Percentiles rank a stretch among this genome's conserved stretches.
Conservation (phyloP, 2,888 invertebrate species). For the Tridacna crocea region DNA sequence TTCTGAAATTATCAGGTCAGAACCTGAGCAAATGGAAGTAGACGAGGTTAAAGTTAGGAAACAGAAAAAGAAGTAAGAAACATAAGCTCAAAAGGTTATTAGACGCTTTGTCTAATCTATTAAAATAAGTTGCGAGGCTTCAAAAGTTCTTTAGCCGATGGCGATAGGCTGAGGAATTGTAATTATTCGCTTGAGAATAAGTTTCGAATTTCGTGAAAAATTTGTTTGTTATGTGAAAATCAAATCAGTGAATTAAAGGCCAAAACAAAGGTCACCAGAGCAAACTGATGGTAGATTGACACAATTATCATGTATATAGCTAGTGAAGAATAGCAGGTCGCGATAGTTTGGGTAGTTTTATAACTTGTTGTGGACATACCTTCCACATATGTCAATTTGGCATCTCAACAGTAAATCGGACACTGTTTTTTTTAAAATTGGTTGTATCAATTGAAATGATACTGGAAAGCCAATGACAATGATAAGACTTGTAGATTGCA, state of each 20-base stretch:
- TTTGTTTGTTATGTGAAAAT: neutral
- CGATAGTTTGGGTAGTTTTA: conserved; percentile 10
- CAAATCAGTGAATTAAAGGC: neutral
- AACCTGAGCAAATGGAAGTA: conserved; percentile 1
- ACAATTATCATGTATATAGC: neutral
- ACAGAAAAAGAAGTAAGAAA: neutral
- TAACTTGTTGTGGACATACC: conserved; percentile 5
- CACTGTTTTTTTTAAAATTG: too few species aligned
- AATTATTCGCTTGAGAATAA: conserved; percentile 2
- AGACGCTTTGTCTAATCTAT: neutral
- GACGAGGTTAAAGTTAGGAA: neutral
- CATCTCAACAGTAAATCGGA: too few species aligned
- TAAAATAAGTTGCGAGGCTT: conserved; percentile 9
- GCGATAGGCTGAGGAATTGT: too few species aligned
- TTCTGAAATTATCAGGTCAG: neutral
- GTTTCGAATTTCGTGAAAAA: neutral
- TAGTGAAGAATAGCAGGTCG: neutral
- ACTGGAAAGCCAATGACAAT: neutral
- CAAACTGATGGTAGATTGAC: neutral
- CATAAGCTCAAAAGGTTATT: conserved; percentile 3
- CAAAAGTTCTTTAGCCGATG: neutral
- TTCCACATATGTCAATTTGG: neutral
- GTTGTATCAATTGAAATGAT: too few species aligned
- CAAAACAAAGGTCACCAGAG: too few species aligned
- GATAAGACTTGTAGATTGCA: too few species aligned